Evolutionary conservation across 2,888 invertebrate species (phyloP), one percentile per base, ranked within the genome.

Genomic region (Hyposoter didymator): DNA sequence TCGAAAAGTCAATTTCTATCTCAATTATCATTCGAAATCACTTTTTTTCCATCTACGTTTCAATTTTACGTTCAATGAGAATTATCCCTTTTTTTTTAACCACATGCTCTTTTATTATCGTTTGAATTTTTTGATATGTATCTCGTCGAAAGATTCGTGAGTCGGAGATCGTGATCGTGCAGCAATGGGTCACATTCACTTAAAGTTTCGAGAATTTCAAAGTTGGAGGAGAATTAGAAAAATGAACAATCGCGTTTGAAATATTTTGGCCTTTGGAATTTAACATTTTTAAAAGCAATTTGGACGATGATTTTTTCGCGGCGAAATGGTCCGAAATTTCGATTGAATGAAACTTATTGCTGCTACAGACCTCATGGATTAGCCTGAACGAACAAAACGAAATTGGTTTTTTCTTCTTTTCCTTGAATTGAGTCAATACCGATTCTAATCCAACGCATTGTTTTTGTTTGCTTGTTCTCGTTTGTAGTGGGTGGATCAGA

Each of bases 401-500:
- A 28, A 69, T 66, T 55, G 28, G 55, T 22, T 35, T 45, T 66
- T n/a, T 47, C 47, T 76, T 39, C 67, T 67, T 19, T 74, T 82
- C 64, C 35, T 76, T 72, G 43, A 66, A 59, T 35, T 28, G 35
- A 43, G 55, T 52, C 12, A 62, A 75, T 32, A 75, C 39, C 45
- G 59, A 78, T 84, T 88, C 79, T 87, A 82, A 78, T 84, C 73
- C 82, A 43, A 83, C 67, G 67, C 45, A 62, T 81, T 75, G 47
- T 85, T 87, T 89, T 88, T 90, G 85, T 85, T 85, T 85, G 87
- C 84, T 88, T 88, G 86, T 89, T 88, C 90, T 91, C 88, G 88
- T 91, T 92, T 95, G 91, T 95, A 96, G 96, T 96, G 96, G 96
- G 96, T 96, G 94, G 96, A 95, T 94, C 95, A 95, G 94, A 95